These are phyloP conservation scores for Leptoclinus maculatus DNA, from an alignment of 2,797 vertebrate genomes.

Conservation along the genomic window DNA sequence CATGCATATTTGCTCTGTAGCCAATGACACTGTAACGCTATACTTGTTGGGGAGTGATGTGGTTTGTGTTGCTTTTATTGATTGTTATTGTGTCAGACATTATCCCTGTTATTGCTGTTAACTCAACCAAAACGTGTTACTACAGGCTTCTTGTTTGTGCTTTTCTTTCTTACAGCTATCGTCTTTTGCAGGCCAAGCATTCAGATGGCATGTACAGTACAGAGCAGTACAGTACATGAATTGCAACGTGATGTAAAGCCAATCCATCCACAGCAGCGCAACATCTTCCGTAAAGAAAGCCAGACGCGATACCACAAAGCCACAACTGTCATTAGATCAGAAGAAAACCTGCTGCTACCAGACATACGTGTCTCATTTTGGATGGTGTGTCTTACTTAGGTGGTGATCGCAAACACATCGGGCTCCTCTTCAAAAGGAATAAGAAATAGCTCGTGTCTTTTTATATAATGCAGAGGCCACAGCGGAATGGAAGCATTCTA, in stretches of 20 bases:
- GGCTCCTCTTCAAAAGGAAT: slow-evolving; percentile 51
- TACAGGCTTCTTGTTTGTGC: slow-evolving; percentile 5
- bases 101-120: slow-evolving; percentile 25
- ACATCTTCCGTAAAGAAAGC: slow-evolving; percentile 23
- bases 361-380: slow-evolving; percentile 56
- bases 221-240: slow-evolving; percentile 23
- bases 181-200: slow-evolving; percentile 16
- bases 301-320: slow-evolving; percentile 42
- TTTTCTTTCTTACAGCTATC: neutral
- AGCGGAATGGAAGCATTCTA: slow-evolving; percentile 26
- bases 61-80: slow-evolving; percentile 34
- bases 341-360: slow-evolving; percentile 39
- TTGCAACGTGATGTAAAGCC: slow-evolving; percentile 39
- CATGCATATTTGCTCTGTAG: slow-evolving; percentile 15
- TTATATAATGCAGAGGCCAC: slow-evolving; percentile 37
- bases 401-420: slow-evolving; percentile 53
- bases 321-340: slow-evolving; percentile 46
- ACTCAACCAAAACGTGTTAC: slow-evolving; percentile 42
- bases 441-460: slow-evolving; percentile 33
- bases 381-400: slow-evolving; percentile 41
- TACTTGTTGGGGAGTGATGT: slow-evolving; percentile 19
- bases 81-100: slow-evolving; percentile 45
- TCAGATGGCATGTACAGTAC: slow-evolving; percentile 25
- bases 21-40: slow-evolving; percentile 15
- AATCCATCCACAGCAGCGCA: slow-evolving; percentile 33